These are phyloP conservation scores for Cantharis lateralis DNA, from an alignment of 2,888 invertebrate species.

Conservation along the genomic window DNA sequence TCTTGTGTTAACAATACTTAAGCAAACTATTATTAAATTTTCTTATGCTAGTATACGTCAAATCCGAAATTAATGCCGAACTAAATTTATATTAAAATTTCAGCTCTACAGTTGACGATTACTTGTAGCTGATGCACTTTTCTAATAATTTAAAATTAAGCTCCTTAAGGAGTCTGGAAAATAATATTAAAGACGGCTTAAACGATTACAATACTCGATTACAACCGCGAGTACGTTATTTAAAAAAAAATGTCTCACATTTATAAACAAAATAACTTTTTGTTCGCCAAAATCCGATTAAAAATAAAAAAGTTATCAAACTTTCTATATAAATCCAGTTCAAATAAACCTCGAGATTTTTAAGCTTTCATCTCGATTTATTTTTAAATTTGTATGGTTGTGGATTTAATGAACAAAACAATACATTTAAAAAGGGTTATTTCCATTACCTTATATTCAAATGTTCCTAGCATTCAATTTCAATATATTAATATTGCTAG, in stretches of 20 bases:
- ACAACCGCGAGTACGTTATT: neutral
- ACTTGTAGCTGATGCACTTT: neutral
- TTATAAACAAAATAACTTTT: neutral
- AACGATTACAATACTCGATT: neutral
- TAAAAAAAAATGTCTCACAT: neutral
- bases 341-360: neutral
- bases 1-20: constrained; percentile 5
- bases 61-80: neutral
- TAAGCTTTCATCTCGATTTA: neutral
- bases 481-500: too few species aligned
- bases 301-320: neutral
- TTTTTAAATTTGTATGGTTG: too few species aligned
- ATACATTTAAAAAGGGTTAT: too few species aligned
- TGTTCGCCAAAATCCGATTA: neutral
- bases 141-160: neutral
- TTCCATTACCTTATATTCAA: too few species aligned
- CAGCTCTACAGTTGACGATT: neutral
- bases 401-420: too few species aligned
- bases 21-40: constrained; percentile 16
- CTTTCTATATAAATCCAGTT: neutral
- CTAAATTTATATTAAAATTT: neutral
- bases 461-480: too few species aligned
- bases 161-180: neutral
- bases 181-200: neutral
- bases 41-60: neutral